Base-by-base conservation (phyloP, 2,888 invertebrate genomes). In the Campoplex nolae region DNA sequence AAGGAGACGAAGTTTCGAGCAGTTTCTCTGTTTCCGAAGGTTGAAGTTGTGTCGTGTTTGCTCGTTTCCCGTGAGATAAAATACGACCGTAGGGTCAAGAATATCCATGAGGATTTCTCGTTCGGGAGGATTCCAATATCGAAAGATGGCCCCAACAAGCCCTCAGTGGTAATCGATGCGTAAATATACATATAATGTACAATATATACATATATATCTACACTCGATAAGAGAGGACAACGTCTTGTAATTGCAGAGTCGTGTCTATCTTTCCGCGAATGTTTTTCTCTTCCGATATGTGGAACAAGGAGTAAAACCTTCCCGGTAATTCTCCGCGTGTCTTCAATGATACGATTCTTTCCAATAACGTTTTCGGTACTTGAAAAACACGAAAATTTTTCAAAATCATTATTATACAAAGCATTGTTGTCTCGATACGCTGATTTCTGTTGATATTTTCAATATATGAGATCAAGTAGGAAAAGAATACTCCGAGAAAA, bases 201-300 rank as follows among this genome's bases (percentile, higher is more conserved):
- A 74, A 28, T 56, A 54, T 58, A 56, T 54, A 67, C 13, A 28
- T n/a, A 68, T 38, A 78, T 38, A 71, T 56, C 48, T 62, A n/a
- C 23, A 58, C 54, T 81, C 80, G 87, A 85, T 83, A 83, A 88
- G 81, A 73, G 62, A 62, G 78, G 28, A 85, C 83, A 88, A 54
- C 77, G 80, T 90, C 91, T 91, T 92, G 90, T 91, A 92, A 92
- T 92, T 91, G 92, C 91, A 88, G 86, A 91, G 89, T 90, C 91
- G 88, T 92, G 91, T 92, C 90, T 88, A 86, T 88, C 89, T 89
- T 83, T 74, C 76, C 82, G 88, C 84, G 89, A 90, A 90, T 88
- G 90, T 90, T 85, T 88, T 87, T 68, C 74, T 85, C 85, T 78
- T 65, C 62, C 62, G 76, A 82, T 85, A 83, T 81, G 80, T 88